Evolutionary conservation across 2,797 vertebrate genomes (phyloP).

Genomic region (Esox masquinongy): DNA sequence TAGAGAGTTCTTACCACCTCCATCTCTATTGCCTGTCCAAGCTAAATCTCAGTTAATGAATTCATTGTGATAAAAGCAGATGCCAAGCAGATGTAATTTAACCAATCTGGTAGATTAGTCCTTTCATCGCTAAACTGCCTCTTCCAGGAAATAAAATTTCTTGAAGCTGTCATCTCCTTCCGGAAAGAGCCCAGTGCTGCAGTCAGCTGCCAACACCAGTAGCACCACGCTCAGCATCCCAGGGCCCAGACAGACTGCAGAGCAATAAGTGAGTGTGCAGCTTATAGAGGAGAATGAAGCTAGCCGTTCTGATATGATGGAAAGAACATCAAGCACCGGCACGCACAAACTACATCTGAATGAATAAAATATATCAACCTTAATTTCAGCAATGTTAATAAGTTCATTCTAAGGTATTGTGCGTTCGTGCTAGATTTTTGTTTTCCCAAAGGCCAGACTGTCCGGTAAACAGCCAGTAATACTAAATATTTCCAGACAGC

Average conservation of each 20-base stretch:
- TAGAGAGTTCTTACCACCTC: neutral
- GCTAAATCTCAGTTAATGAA: neutral
- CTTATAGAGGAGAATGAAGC: slow-evolving; percentile 50
- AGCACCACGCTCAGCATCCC: slow-evolving; percentile 40
- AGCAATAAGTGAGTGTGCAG: slow-evolving; percentile 50
- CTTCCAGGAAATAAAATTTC: slow-evolving; percentile 24
- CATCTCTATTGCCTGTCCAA: slow-evolving; percentile 13
- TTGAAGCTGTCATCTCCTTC: slow-evolving; percentile 34
- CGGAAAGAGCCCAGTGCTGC: slow-evolving; percentile 23
- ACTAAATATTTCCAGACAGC: too few relatives aligned
- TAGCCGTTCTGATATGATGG: slow-evolving; percentile 32
- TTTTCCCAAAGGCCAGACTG: too few relatives aligned
- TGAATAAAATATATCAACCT: too few relatives aligned
- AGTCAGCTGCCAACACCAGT: slow-evolving; percentile 37
- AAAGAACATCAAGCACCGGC: slow-evolving; percentile 60
- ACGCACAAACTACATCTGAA: slow-evolving; percentile 41
- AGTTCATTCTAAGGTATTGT: too few relatives aligned
- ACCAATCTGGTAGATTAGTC: slow-evolving; percentile 12
- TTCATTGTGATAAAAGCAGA: slow-evolving; percentile 7
- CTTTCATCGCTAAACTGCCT: slow-evolving; percentile 9
- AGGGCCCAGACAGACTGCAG: slow-evolving; percentile 19
- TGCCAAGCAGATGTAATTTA: slow-evolving; percentile 15
- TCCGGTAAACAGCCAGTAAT: too few relatives aligned
- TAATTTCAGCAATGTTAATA: too few relatives aligned
- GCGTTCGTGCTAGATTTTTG: too few relatives aligned